A percentile compares a stretch with the other conserved stretches of the same genome.
Conservation (phyloP, 2,797 vertebrate genomes). For the Myripristis murdjan region DNA sequence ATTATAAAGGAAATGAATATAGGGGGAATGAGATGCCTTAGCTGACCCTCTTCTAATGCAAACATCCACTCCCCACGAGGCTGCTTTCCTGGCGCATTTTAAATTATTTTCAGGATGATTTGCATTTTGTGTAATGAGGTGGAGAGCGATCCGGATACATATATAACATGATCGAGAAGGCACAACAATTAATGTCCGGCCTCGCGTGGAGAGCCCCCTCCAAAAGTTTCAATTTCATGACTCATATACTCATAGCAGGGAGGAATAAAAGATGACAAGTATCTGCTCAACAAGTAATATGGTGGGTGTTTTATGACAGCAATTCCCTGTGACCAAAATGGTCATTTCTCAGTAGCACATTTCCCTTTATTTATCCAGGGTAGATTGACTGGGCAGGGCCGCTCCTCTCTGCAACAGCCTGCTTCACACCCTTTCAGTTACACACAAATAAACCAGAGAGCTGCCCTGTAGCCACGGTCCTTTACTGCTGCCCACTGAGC, state of each 20-base stretch:
- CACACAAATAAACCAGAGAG: background rate
- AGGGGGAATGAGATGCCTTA: slow-evolving; percentile 52
- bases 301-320: slow-evolving; percentile 16
- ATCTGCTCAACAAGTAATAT: slow-evolving; percentile 15
- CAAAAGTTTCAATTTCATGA: slow-evolving; percentile 28
- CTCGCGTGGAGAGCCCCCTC: background rate
- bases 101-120: slow-evolving; percentile 51
- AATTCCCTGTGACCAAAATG: slow-evolving; percentile 29
- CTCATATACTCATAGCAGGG: slow-evolving; percentile 25
- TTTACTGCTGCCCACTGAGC: too few relatives aligned
- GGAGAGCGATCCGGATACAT: slow-evolving; percentile 26
- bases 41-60: slow-evolving; percentile 58
- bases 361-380: slow-evolving; percentile 28
- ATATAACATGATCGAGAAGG: slow-evolving; percentile 22
- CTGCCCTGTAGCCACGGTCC: too few relatives aligned
- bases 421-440: background rate
- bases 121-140: slow-evolving; percentile 62
- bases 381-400: background rate
- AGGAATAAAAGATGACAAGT: slow-evolving; percentile 40
- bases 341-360: slow-evolving; percentile 33
- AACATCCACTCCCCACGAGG: slow-evolving; percentile 36
- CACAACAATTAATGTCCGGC: slow-evolving; percentile 37
- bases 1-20: slow-evolving; percentile 69
- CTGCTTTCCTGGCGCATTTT: slow-evolving; percentile 55
- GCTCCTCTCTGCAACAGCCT: background rate